phyloP scores from a whole-genome alignment of 2,888 invertebrate species.

The Mythimna lalbum region DNA sequence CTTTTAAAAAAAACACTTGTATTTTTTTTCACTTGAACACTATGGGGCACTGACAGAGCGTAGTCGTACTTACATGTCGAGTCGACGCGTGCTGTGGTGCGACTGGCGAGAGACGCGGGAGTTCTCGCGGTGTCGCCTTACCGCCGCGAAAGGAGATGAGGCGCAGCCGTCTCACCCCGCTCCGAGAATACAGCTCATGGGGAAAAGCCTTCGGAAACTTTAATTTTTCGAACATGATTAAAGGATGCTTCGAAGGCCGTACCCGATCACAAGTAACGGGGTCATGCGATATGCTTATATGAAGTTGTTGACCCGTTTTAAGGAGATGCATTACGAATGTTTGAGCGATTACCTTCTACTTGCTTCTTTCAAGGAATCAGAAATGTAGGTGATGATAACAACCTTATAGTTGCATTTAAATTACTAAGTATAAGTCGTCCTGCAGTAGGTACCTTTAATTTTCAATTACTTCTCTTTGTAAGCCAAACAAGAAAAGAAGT shows the following conservation, averaged over 20 bases:
- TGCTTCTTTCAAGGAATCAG: not conserved
- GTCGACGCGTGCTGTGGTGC: constrained; percentile 91
- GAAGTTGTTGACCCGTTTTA: constrained; percentile 23
- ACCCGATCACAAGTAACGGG: constrained; percentile 37
- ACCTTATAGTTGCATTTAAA: not conserved
- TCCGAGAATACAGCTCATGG: constrained; percentile 78
- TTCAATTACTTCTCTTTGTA: constrained; percentile 1
- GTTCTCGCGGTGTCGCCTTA: constrained; percentile 88
- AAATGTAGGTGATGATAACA: not conserved
- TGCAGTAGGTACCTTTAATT: not conserved
- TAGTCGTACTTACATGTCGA: constrained; percentile 89
- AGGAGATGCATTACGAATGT: not conserved
- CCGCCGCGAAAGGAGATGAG: constrained; percentile 89
- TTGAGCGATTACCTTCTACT: constrained; percentile 3
- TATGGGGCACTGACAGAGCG: constrained; percentile 79
- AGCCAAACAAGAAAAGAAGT: not conserved
- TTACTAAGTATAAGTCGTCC: not conserved
- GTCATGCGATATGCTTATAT: constrained; percentile 43
- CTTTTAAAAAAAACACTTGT: constrained; percentile 74
- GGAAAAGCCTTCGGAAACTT: constrained; percentile 70
- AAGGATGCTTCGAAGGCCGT: constrained; percentile 61
- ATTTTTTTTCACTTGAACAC: constrained; percentile 81
- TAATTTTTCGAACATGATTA: constrained; percentile 55
- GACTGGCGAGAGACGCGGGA: constrained; percentile 84
- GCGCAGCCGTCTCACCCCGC: constrained; percentile 78